Evolutionary conservation across 2,113 vertebrate genomes (phyloP).

Genomic region (Onychorhynchus coronatus): DNA sequence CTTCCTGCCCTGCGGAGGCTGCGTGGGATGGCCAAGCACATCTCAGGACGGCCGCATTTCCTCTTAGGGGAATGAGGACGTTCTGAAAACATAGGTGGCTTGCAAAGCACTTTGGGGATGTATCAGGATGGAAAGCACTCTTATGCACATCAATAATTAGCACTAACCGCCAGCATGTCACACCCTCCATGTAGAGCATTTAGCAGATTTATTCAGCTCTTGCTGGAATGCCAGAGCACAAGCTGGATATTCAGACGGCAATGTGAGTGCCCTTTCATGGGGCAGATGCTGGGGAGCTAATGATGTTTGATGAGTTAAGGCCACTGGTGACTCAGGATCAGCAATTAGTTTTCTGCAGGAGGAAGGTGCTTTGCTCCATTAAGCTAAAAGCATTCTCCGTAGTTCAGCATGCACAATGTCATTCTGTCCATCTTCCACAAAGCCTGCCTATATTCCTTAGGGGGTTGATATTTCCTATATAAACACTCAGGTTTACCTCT

Average conservation of each 20-base stretch:
- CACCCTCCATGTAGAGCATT: neutral
- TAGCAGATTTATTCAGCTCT: constrained; percentile 19
- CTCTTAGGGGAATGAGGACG: neutral
- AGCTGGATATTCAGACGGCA: constrained; percentile 22
- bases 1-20: neutral
- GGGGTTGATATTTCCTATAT: neutral
- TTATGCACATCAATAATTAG: neutral
- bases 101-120: constrained; percentile 32
- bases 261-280: constrained; percentile 20
- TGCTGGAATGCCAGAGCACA: constrained; percentile 34
- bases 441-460: neutral
- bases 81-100: constrained; percentile 46
- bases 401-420: neutral
- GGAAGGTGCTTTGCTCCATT: constrained; percentile 66
- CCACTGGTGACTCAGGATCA: constrained; percentile 55
- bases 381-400: constrained; percentile 65
- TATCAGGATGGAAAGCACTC: constrained; percentile 22
- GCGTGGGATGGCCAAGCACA: neutral
- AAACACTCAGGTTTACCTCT: neutral
- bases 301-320: constrained; percentile 57
- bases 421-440: neutral
- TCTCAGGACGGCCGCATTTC: neutral
- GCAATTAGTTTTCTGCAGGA: constrained; percentile 60
- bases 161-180: neutral
- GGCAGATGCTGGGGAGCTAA: constrained; percentile 41